Conservation (phyloP, 2,888 invertebrate genomes). For the Tricholauxania praeusta region DNA sequence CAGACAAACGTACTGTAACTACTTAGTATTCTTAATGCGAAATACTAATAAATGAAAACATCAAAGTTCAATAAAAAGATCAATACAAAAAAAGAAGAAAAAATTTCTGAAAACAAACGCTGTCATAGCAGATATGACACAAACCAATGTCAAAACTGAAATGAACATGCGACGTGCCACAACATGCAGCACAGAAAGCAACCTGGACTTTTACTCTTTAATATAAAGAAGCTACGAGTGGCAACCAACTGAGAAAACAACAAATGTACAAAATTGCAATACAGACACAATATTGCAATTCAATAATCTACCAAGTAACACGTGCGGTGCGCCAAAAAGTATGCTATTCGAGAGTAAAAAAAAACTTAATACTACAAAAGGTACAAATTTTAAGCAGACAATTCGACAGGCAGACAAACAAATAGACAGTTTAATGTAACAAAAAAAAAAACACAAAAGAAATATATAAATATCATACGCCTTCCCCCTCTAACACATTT, state of each 20-base stretch:
- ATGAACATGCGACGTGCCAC: slow-evolving; percentile 9
- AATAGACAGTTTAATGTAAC: slow-evolving; percentile 11
- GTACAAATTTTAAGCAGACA: slow-evolving; percentile 14
- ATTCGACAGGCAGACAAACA: background rate
- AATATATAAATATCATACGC: background rate
- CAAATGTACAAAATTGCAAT: slow-evolving; percentile 31
- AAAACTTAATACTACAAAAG: slow-evolving; percentile 6
- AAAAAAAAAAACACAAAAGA: slow-evolving; percentile 3
- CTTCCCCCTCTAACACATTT: too few species aligned
- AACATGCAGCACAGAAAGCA: background rate
- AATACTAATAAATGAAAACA: slow-evolving; percentile 29
- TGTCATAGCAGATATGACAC: slow-evolving; percentile 38
- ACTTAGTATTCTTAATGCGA: slow-evolving; percentile 32
- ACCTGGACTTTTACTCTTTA: slow-evolving; percentile 20
- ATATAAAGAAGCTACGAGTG: background rate
- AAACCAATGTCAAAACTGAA: slow-evolving; percentile 18
- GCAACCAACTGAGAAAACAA: slow-evolving; percentile 13
- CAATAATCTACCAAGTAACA: slow-evolving; percentile 22
- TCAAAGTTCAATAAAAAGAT: slow-evolving; percentile 12
- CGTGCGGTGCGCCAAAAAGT: slow-evolving; percentile 8
- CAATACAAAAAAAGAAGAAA: slow-evolving; percentile 13
- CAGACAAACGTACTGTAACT: too few species aligned
- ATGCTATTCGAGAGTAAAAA: background rate
- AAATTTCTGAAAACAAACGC: slow-evolving; percentile 35
- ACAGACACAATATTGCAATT: slow-evolving; percentile 19